Evolutionary conservation across 2,888 invertebrate species (phyloP).

Genomic region (Dendrolimus houi): DNA sequence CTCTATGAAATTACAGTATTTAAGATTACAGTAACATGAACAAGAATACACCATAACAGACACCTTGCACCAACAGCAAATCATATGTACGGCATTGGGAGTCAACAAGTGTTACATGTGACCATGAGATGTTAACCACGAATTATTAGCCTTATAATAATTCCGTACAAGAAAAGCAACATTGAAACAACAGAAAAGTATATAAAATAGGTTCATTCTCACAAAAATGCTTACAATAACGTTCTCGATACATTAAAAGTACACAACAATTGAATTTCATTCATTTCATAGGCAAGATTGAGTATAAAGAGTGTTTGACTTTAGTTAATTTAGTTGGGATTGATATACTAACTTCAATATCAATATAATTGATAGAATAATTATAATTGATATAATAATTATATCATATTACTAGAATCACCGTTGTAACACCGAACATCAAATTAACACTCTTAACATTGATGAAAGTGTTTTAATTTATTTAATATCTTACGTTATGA

Average conservation of each 20-base stretch:
- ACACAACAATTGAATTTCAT: not conserved
- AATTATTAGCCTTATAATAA: not conserved
- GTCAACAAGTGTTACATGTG: not conserved
- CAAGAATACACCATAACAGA: conserved; percentile 63
- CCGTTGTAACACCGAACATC: not conserved
- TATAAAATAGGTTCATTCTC: not conserved
- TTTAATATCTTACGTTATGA: conserved; percentile 68
- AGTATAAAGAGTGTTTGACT: not conserved
- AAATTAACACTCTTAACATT: conserved; percentile 41
- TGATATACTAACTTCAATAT: too few species aligned
- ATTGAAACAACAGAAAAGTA: not conserved
- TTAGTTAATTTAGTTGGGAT: not conserved
- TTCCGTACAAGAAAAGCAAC: not conserved
- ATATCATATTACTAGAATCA: not conserved
- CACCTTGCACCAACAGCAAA: conserved; percentile 48
- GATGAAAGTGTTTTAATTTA: conserved; percentile 50
- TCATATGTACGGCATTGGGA: conserved; percentile 19
- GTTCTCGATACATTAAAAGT: not conserved
- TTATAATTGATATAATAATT: too few species aligned
- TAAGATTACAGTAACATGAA: conserved; percentile 74
- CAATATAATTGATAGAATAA: too few species aligned
- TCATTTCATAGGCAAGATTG: not conserved
- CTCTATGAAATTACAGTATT: conserved; percentile 68
- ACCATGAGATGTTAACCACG: too few species aligned
- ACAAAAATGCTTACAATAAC: not conserved